phyloP scores from a whole-genome alignment of 2,113 vertebrate species.

The Arenaria interpres region DNA sequence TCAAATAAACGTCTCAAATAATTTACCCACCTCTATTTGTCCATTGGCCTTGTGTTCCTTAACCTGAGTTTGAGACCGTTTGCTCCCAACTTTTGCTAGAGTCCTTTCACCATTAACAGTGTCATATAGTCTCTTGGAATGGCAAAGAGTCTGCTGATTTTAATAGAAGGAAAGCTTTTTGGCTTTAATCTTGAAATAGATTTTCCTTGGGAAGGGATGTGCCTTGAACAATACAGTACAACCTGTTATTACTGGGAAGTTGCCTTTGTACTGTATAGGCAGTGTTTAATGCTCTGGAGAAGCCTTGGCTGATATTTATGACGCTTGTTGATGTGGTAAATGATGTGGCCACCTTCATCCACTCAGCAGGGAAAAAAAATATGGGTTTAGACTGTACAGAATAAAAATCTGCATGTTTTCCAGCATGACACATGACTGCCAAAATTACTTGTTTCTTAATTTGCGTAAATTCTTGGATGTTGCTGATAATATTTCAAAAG shows the following conservation, averaged over 20 bases:
- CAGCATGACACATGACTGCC: background rate
- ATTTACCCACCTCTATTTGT: background rate
- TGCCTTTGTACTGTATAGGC: background rate
- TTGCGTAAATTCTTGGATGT: background rate
- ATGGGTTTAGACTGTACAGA: background rate
- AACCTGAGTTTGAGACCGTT: background rate
- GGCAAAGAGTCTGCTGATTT: background rate
- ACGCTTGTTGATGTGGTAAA: background rate
- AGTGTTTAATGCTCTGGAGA: background rate
- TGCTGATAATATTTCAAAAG: background rate
- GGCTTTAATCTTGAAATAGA: background rate
- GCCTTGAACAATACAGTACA: background rate
- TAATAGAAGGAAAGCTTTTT: background rate
- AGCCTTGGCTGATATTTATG: background rate
- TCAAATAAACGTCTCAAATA: background rate
- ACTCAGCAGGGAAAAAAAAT: background rate
- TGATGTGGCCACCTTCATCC: background rate
- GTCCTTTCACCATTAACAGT: background rate
- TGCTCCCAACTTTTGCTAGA: background rate
- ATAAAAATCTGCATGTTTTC: background rate
- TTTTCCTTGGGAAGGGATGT: background rate
- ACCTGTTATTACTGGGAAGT: background rate
- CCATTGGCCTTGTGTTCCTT: background rate
- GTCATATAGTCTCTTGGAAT: background rate
- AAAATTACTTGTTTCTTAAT: background rate